Conservation (phyloP, 2,797 vertebrate species). For the Phalanger gymnotis region DNA sequence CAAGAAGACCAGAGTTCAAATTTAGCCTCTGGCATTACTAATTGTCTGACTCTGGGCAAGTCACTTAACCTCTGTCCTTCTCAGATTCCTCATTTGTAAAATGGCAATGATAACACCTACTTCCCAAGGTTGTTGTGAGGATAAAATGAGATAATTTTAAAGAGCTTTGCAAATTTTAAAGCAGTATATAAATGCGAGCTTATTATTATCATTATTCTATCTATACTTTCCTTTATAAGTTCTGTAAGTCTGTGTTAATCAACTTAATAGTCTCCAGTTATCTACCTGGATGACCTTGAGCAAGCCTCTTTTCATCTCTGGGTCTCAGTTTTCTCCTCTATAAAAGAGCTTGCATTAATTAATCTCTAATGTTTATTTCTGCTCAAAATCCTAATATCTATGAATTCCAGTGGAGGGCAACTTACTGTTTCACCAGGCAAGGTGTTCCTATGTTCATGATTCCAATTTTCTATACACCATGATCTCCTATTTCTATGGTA, state of each 20-base stretch:
- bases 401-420: not conserved
- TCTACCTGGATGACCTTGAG: not conserved
- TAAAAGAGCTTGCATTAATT: not conserved
- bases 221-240: not conserved
- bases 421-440: not conserved
- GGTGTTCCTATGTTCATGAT: not conserved
- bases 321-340: not conserved
- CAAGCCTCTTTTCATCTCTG: not conserved
- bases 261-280: not conserved
- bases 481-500: not conserved
- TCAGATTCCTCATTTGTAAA: not conserved
- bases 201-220: not conserved
- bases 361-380: not conserved
- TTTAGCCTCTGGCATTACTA: not conserved
- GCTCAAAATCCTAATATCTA: not conserved
- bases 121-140: not conserved
- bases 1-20: not conserved
- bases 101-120: not conserved
- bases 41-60: not conserved
- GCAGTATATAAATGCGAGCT: not conserved
- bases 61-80: not conserved
- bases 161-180: not conserved
- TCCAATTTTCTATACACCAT: not conserved
- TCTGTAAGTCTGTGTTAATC: not conserved
- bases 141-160: not conserved